Conservation (phyloP, 2,797 vertebrate species). For the Sylvilagus floridanus region DNA sequence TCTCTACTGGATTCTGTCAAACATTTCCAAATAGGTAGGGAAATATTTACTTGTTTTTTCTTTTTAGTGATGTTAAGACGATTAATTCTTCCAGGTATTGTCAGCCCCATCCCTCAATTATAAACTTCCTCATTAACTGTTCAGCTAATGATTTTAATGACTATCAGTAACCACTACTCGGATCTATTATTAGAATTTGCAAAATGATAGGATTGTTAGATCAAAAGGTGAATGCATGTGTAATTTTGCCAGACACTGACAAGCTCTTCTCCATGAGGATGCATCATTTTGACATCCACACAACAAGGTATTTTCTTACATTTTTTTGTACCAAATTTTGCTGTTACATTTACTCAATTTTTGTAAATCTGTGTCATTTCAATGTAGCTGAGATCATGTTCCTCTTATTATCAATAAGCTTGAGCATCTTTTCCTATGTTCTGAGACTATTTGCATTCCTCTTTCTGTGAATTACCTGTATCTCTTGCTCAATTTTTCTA, state of each 20-base stretch:
- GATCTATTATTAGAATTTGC: neutral
- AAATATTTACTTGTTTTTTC: neutral
- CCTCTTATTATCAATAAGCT: neutral
- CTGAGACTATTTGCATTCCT: neutral
- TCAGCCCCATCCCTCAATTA: neutral
- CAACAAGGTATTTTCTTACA: neutral
- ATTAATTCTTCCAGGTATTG: neutral
- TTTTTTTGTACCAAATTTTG: neutral
- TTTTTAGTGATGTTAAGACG: neutral
- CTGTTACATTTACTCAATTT: neutral
- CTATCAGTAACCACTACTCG: neutral
- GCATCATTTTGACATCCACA: neutral
- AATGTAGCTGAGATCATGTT: conserved; percentile 4
- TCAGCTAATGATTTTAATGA: neutral
- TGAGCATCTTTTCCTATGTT: conserved; percentile 25
- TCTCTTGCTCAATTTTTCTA: conserved; percentile 5
- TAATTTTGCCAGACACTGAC: neutral
- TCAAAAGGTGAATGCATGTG: neutral
- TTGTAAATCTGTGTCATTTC: conserved; percentile 16
- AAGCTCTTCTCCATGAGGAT: neutral
- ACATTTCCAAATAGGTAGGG: neutral
- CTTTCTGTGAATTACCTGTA: conserved; percentile 42
- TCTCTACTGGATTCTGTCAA: neutral
- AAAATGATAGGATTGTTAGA: neutral
- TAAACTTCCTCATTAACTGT: conserved; percentile 35